Percentiles rank a stretch among this genome's conserved stretches.
phyloP scores from a whole-genome alignment of 2,113 vertebrate genomes.

The Xiphophorus couchianus region DNA sequence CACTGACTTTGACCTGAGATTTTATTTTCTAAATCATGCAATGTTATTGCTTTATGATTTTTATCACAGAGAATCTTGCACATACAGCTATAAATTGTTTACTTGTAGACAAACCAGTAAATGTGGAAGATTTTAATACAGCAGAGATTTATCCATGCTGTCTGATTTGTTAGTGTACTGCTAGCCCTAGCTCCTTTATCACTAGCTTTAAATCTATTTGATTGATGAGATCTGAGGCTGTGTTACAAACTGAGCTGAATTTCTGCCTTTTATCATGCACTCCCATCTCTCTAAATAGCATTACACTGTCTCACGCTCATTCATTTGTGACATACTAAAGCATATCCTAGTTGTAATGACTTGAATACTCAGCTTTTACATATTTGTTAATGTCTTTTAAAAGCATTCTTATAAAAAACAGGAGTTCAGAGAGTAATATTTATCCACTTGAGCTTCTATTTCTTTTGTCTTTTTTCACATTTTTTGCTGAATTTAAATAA shows the following conservation, averaged over 20 bases:
- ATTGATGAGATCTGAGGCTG: slow-evolving; percentile 28
- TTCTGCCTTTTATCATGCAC: slow-evolving; percentile 7
- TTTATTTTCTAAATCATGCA: background rate
- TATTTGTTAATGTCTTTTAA: background rate
- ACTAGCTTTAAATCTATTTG: slow-evolving; percentile 27
- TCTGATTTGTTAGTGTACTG: slow-evolving; percentile 10
- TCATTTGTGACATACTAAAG: background rate
- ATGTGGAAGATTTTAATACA: background rate
- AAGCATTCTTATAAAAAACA: background rate
- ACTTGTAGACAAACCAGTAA: background rate
- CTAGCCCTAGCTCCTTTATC: slow-evolving; percentile 11
- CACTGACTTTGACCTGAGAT: background rate
- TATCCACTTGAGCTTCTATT: background rate
- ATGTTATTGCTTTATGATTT: slow-evolving; percentile 1
- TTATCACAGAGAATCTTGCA: background rate
- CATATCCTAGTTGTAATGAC: background rate
- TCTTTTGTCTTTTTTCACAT: background rate
- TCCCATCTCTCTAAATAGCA: slow-evolving; percentile 1
- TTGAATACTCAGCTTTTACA: background rate
- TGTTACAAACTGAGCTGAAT: slow-evolving; percentile 18
- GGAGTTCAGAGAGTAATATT: background rate
- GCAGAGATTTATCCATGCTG: slow-evolving; percentile 11
- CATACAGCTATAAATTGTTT: background rate
- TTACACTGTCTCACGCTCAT: slow-evolving; percentile 1
- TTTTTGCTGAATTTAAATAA: too few relatives aligned